Evolutionary conservation across 2,888 invertebrate genomes (phyloP).

Genomic region (Venusia cambrica): DNA sequence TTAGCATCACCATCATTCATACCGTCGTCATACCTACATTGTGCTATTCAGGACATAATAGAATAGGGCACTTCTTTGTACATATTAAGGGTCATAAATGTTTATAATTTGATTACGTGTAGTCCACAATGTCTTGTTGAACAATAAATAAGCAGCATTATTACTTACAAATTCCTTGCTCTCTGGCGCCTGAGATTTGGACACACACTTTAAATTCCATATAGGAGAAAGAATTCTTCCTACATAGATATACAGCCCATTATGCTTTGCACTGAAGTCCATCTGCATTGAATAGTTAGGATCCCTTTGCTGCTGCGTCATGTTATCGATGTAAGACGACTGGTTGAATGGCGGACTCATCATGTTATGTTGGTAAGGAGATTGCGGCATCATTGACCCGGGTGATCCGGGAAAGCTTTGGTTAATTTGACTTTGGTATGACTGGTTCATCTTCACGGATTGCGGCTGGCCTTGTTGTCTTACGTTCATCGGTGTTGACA

Average conservation of each 20-base stretch:
- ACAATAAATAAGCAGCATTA: too few species aligned
- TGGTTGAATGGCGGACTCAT: constrained; percentile 66
- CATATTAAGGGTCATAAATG: too few species aligned
- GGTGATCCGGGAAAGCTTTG: constrained; percentile 58
- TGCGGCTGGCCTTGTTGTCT: constrained; percentile 58
- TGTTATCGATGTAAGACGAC: constrained; percentile 57
- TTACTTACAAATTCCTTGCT: constrained; percentile 81
- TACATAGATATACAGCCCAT: constrained; percentile 95
- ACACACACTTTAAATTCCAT: constrained; percentile 91
- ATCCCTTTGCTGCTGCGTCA: constrained; percentile 61
- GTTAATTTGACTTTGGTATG: constrained; percentile 57
- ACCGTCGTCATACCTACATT: too few species aligned
- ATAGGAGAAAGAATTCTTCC: constrained; percentile 93
- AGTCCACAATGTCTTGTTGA: too few species aligned
- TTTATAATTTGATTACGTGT: too few species aligned
- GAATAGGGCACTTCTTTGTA: too few species aligned
- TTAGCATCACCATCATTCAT: too few species aligned
- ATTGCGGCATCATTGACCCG: constrained; percentile 54
- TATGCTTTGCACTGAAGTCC: constrained; percentile 89
- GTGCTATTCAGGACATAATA: too few species aligned
- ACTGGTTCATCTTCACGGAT: constrained; percentile 57
- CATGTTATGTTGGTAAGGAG: constrained; percentile 58
- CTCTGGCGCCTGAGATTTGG: constrained; percentile 74
- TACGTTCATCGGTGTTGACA: constrained; percentile 72
- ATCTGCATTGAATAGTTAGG: constrained; percentile 63